Evolutionary conservation across 1,140 invertebrate species (phyloP), one percentile per base, ranked within the genome.

Genomic region (Musca vetustissima): DNA sequence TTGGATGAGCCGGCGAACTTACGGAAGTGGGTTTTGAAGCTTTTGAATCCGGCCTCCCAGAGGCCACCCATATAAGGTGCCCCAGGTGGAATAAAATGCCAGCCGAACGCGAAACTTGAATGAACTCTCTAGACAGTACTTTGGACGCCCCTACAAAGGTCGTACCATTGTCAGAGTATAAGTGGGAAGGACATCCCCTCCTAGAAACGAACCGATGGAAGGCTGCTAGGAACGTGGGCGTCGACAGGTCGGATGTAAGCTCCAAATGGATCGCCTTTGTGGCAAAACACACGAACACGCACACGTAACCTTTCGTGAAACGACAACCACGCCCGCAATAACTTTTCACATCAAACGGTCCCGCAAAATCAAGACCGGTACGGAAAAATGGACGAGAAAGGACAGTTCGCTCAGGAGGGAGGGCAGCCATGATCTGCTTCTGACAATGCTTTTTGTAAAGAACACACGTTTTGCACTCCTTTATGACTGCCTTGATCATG

Each of bases 11-110:
- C 21, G 19, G 53, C 53, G 25, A 57, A 14, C 17, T 57, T 57
- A 13, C 53, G 21, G 53, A 57, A 57, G 19, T 57, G 53, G 21
- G 53, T 28, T 28, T 28, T 28, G 28, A 28, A 28, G 28, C 28
- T 28, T 8, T 28, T 28, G 28, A 28, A 3, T 28, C 28, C 28
- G 28, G 28, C 28, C 28, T 28, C 28, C 28, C 28, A 4, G 8
- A 28, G 28, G 8, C 28, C 28, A 28, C 28, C 28, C 28, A 28
- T 28, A 28, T 28, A 8, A 3, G 28, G 28, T 61, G 57, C 24
- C 2, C 57, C 21, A n/a, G 57, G 57, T 7, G 22, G 57, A 32
- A 61, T 61, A 43, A 61, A 61, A 25, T 61, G 24, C 57, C 57
- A 17, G 8, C n/a, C 19, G 7, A 19, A 19, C 19, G 15, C 7